Evolutionary conservation across 92 coral and sea anemone species (phyloP).

Genomic region (Ricordea florida): DNA sequence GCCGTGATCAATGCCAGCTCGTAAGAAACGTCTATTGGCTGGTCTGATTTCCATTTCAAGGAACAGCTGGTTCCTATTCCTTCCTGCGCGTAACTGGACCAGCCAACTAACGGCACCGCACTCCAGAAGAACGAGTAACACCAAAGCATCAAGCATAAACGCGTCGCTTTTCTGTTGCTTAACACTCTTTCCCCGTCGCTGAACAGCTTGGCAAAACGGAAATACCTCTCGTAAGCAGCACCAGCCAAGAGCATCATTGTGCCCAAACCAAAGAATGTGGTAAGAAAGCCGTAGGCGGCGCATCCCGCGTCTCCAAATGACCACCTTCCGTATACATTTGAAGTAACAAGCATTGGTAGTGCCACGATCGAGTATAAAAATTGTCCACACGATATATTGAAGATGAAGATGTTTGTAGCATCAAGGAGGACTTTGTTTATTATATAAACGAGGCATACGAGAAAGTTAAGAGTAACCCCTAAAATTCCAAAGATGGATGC

Average conservation of each 20-base stretch:
- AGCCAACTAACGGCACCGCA: background rate
- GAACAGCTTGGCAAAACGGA: background rate
- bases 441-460: background rate
- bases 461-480: background rate
- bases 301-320: background rate
- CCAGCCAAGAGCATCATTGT: background rate
- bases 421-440: background rate
- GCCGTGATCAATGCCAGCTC: background rate
- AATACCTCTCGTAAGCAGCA: background rate
- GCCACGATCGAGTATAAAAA: background rate
- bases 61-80: slow-evolving; percentile 1
- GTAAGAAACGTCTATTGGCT: background rate
- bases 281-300: background rate
- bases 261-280: background rate
- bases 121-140: background rate
- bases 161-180: background rate
- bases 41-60: background rate
- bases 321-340: background rate
- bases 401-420: background rate
- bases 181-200: background rate
- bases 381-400: background rate
- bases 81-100: background rate
- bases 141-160: background rate
- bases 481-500: background rate
- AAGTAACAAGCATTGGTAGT: background rate